Evolutionary conservation across 2,888 invertebrate genomes (phyloP), one percentile per base, ranked within the genome.

Genomic region (Fragum fragum): DNA sequence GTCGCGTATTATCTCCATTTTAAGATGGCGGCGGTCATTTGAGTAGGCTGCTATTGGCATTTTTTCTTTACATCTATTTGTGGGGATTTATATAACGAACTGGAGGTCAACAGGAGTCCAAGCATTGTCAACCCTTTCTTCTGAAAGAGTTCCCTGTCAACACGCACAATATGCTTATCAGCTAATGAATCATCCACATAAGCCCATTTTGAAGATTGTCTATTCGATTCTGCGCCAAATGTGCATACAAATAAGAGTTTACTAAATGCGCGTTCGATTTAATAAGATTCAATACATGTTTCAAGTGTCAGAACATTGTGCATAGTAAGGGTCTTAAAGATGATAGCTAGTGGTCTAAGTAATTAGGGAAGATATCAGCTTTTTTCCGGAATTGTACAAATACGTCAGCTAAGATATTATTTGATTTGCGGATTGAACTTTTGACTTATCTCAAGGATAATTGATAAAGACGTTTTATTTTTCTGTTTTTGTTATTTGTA

Each of bases 51-150:
- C 23, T 57, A 57, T 57, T 57, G 57, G 26, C 26, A 57, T 26
- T 26, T 16, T 6, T 57, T 57, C 57, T 26, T 21, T 57, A 57
- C 57, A 23, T 57, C 57, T 57, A 57, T 57, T 57, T 57, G 21
- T 23, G 57, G 21, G 57, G 57, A 57, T 57, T 57, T 57, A 57
- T 57, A 57, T 57, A 57, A 57, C 57, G 57, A 5, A 23, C 23
- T n/a, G 57, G 57, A 47, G 57, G 57, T 57, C 57, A 57, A 57
- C 23, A 7, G 14, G 26, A 57, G 57, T 57, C 57, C 57, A 57
- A 21, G 57, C 26, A 57, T 57, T 57, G 57, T 57, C 57, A 47
- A 47, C 47, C 14, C 47, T 47, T 47, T n/a, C 14, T 47, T 3
- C 47, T 14, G 14, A 16, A 47, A 3, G 14, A n/a, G 7, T 36